phyloP scores from a whole-genome alignment of 2,113 vertebrate species.

The Siphamia tubifer region DNA sequence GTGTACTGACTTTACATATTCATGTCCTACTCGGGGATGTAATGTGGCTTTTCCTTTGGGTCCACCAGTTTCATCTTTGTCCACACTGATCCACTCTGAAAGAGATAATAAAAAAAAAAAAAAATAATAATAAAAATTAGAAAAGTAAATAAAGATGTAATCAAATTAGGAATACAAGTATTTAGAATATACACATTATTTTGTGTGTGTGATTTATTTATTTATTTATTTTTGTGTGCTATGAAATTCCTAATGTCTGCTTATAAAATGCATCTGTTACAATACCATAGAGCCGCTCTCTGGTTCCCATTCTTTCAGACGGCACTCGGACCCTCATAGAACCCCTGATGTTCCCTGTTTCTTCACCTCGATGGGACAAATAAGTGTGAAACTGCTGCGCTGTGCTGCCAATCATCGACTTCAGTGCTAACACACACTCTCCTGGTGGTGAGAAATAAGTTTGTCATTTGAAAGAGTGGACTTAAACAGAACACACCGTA shows the following conservation, averaged over 20 bases:
- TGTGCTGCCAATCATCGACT: slow-evolving; percentile 98
- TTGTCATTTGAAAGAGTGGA: no score
- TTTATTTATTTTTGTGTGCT: neutral
- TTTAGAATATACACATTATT: neutral
- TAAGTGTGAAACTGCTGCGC: slow-evolving; percentile 96
- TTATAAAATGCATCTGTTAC: neutral
- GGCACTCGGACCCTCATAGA: slow-evolving; percentile 96
- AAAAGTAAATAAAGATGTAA: neutral
- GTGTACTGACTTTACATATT: slow-evolving; percentile 83
- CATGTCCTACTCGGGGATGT: slow-evolving; percentile 80
- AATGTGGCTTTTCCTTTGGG: slow-evolving; percentile 83
- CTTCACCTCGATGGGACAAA: slow-evolving; percentile 93
- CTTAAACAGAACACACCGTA: no score
- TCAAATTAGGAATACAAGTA: no score
- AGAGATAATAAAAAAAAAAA: slow-evolving; percentile 33
- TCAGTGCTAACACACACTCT: slow-evolving; percentile 94
- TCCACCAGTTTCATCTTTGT: slow-evolving; percentile 90
- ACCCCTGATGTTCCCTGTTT: slow-evolving; percentile 95
- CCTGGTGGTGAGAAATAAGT: slow-evolving; percentile 73
- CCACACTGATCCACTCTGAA: slow-evolving; percentile 98
- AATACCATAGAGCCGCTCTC: slow-evolving; percentile 93
- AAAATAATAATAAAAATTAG: neutral
- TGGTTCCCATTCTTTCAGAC: slow-evolving; percentile 90
- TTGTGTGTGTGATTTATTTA: no score
- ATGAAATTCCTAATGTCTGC: neutral